Evolutionary conservation across 1,140 invertebrate species (phyloP).

Genomic region (Drosophila insularis): DNA sequence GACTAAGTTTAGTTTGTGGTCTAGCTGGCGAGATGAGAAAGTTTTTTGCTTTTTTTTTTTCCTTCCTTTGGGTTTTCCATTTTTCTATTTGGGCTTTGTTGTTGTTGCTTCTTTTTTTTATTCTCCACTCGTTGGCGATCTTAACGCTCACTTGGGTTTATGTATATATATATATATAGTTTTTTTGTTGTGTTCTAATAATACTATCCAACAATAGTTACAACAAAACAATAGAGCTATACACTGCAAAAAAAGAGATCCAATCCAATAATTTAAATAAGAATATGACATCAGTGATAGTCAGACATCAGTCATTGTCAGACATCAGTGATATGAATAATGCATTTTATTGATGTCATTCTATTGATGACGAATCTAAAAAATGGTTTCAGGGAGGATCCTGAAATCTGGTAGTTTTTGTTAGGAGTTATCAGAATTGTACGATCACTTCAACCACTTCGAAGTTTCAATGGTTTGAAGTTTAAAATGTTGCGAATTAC

Average conservation of each 20-base stretch:
- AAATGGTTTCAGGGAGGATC: no score
- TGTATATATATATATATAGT: not conserved
- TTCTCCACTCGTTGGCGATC: slow-evolving; percentile 55
- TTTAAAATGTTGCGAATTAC: no score
- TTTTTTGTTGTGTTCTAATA: slow-evolving; percentile 70
- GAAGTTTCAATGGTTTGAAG: no score
- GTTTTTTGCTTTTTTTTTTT: slow-evolving; percentile 53
- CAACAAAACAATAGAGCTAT: slow-evolving; percentile 38
- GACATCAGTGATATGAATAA: no score
- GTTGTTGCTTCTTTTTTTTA: slow-evolving; percentile 29
- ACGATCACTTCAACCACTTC: no score
- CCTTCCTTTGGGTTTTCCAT: not conserved
- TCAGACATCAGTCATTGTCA: no score
- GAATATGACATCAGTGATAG: no score
- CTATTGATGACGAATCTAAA: no score
- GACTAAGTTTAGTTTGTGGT: slow-evolving; percentile 26
- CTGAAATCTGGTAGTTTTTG: no score
- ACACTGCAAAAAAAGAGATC: not conserved
- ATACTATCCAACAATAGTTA: slow-evolving; percentile 48
- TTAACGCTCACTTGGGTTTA: slow-evolving; percentile 75
- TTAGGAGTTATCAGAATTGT: no score
- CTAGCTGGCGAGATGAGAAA: slow-evolving; percentile 57
- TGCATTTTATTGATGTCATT: no score
- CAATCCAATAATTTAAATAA: no score
- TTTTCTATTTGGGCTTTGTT: slow-evolving; percentile 13